These are phyloP conservation scores for Phainopepla nitens DNA, from an alignment of 2,113 vertebrate species.

Conservation along the genomic window DNA sequence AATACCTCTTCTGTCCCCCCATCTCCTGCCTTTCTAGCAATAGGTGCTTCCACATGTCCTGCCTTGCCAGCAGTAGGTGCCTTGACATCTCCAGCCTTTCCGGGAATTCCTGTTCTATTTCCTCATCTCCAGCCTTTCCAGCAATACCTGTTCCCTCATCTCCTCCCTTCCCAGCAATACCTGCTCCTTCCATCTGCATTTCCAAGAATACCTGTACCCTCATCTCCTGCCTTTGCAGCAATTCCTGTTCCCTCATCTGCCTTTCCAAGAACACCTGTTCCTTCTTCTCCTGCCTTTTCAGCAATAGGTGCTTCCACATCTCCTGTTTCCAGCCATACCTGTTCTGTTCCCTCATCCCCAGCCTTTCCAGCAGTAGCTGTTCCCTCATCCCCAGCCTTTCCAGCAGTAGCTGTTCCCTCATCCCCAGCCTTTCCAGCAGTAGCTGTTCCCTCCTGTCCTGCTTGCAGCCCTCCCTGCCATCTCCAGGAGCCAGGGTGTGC, in stretches of 20 bases:
- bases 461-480: neutral
- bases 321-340: too few species aligned
- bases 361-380: neutral
- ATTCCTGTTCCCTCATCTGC: too few species aligned
- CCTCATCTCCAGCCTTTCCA: neutral
- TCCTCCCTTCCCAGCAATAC: neutral
- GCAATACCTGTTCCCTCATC: neutral
- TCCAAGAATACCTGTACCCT: too few species aligned
- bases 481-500: fast-evolving
- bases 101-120: neutral
- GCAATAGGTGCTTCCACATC: too few species aligned
- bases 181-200: neutral
- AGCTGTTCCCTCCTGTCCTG: neutral
- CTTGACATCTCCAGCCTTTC: neutral
- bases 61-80: neutral
- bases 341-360: neutral
- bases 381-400: neutral
- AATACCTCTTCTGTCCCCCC: neutral
- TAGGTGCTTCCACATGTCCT: neutral
- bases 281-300: neutral
- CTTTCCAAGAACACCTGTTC: neutral
- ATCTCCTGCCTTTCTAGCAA: neutral
- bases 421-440: neutral
- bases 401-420: too few species aligned
- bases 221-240: neutral